phyloP scores from a whole-genome alignment of 2,797 vertebrate species.

The Lagorchestes hirsutus region DNA sequence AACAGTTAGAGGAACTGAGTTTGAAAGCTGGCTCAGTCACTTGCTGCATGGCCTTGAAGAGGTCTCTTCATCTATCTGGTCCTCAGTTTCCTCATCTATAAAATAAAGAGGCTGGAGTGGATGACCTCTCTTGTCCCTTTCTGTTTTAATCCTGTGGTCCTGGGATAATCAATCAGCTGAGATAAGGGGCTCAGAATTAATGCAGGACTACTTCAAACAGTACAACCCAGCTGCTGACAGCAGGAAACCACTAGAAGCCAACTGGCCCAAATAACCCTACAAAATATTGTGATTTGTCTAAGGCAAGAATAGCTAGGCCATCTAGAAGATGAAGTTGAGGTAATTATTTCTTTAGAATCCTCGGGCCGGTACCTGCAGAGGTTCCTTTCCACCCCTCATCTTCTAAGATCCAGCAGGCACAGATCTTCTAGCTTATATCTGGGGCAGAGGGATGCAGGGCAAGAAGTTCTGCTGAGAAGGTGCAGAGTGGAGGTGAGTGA shows the following conservation, averaged over 20 bases:
- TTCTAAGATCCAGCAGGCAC: not conserved
- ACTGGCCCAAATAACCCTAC: rapidly evolving
- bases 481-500: not conserved
- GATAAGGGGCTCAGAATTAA: not conserved
- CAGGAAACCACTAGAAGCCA: not conserved
- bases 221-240: not conserved
- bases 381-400: not conserved
- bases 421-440: not conserved
- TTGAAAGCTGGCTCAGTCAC: not conserved
- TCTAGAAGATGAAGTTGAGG: not conserved
- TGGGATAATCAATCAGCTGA: not conserved
- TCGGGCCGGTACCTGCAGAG: not conserved
- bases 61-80: not conserved
- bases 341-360: not conserved
- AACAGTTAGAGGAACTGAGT: not conserved
- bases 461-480: not conserved
- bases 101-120: not conserved
- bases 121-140: not conserved
- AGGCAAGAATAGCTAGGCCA: not conserved
- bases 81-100: not conserved
- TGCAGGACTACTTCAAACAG: not conserved
- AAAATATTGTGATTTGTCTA: rapidly evolving
- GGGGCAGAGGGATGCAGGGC: not conserved
- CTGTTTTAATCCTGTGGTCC: not conserved
- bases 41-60: not conserved